A percentile compares a stretch with the other conserved stretches of the same genome.
Conservation (phyloP, 2,113 vertebrate genomes). For the Caloenas nicobarica region DNA sequence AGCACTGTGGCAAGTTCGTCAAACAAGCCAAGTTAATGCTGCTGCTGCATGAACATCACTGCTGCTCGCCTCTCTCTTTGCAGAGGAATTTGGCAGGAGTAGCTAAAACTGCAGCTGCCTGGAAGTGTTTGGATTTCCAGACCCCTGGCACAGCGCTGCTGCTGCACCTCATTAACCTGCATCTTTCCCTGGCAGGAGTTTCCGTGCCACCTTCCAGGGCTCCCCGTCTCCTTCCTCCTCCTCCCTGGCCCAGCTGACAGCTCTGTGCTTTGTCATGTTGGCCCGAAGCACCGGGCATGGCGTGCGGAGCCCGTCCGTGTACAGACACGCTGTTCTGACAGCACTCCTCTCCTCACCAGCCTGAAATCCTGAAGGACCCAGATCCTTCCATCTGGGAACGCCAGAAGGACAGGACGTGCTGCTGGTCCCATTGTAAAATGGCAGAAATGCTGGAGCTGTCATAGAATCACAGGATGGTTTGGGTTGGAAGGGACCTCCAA, state of each 20-base stretch:
- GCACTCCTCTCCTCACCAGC: neutral
- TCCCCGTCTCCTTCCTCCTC: neutral
- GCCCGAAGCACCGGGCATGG: neutral
- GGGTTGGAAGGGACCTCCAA: too few species aligned
- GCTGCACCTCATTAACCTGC: conserved; percentile 24
- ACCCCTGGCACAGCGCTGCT: neutral
- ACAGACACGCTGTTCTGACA: neutral
- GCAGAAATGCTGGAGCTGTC: neutral
- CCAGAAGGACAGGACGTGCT: neutral
- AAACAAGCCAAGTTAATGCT: neutral
- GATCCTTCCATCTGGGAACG: neutral
- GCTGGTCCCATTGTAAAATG: neutral
- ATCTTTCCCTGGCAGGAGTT: conserved; percentile 1
- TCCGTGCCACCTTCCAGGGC: neutral
- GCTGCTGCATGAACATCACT: conserved; percentile 27
- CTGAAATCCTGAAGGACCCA: neutral
- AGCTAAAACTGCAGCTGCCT: conserved; percentile 6
- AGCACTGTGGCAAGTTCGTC: neutral
- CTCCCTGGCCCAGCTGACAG: neutral
- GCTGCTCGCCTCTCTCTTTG: neutral
- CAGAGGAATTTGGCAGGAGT: conserved; percentile 40
- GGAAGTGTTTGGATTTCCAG: neutral
- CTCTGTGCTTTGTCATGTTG: neutral
- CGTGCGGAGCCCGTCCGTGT: neutral
- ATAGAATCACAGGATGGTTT: too few species aligned